Base-by-base conservation (phyloP, 2,797 vertebrate species). In the Lerista edwardsae region DNA sequence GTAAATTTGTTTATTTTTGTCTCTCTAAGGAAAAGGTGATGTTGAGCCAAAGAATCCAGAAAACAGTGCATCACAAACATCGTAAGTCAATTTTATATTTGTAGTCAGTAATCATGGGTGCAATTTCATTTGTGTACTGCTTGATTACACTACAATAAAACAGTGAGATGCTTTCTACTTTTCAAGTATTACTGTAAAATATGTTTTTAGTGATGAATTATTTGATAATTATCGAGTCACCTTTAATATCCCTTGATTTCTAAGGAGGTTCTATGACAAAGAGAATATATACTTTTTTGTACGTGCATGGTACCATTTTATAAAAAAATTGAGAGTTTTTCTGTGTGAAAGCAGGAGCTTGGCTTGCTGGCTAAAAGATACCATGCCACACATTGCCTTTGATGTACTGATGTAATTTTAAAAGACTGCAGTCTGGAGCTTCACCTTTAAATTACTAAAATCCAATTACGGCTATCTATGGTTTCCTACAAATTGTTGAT, bases 1-100 rank as follows among this genome's bases (percentile, higher is more conserved):
- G 87, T 88, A 89, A 82, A 82, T 80, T 93, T 84, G 88, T 91
- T 94, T 91, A 90, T 15, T 82, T 95, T 79, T 94, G 84, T 94
- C 89, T 95, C 95, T 92, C 93, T 88, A 96, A 97, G 96, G 96
- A 90, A 96, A 96, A 96, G 91, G 90, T 93, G 96, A 96, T 83
- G 93, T 92, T 88, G 95, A 96, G 89, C 93, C 95, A 84, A 96
- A 93, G 93, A 96, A 92, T 92, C 94, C 94, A 86, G 96, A 96
- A 94, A 95, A 96, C 94, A 95, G 87, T 1, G 85, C 95, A 51
- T 94, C 95, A 23, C 95, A 93, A 84, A 94, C 95, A 90, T 97
- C 95, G 96, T 97, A 97, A 97, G 96, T 96, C 87, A 93, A 75
- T 87, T 93, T 86, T 80, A 23, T 0, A 0, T 93, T 94, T 93